These are phyloP conservation scores for Tinamus major DNA, from an alignment of 2,797 vertebrate species.

Conservation along the genomic window DNA sequence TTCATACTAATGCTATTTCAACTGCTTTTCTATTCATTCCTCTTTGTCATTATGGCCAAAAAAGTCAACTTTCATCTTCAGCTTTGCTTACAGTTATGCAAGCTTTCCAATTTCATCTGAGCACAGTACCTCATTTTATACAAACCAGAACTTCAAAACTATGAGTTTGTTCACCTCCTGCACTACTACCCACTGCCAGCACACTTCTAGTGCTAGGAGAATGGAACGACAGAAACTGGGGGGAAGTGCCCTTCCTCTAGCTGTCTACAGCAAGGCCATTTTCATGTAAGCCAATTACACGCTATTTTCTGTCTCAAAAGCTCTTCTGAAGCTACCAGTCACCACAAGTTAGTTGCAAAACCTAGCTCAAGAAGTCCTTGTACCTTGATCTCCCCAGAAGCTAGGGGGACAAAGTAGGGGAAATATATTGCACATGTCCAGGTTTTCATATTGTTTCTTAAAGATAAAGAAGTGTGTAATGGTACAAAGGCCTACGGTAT, in stretches of 20 bases:
- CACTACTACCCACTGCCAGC: too few species aligned
- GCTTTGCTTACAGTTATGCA: neutral
- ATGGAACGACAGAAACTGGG: neutral
- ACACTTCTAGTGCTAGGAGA: neutral
- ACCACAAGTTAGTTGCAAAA: neutral
- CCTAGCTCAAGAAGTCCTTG: fast-evolving
- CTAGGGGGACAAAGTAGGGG: neutral
- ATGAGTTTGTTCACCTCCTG: neutral
- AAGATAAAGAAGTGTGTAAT: neutral
- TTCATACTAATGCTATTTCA: neutral
- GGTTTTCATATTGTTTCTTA: neutral
- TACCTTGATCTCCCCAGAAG: neutral
- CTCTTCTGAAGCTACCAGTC: neutral
- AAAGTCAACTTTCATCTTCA: neutral
- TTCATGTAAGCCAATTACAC: neutral
- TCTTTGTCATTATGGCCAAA: neutral
- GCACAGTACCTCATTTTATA: neutral
- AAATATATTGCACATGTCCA: neutral
- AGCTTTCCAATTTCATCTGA: neutral
- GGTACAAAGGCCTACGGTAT: neutral
- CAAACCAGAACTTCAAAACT: neutral
- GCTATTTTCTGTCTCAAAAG: neutral
- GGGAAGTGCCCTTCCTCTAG: neutral
- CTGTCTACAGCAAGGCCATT: neutral
- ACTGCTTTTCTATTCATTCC: neutral